These are phyloP conservation scores for Panzeria rudis DNA, from an alignment of 2,888 invertebrate species.

Conservation along the genomic window DNA sequence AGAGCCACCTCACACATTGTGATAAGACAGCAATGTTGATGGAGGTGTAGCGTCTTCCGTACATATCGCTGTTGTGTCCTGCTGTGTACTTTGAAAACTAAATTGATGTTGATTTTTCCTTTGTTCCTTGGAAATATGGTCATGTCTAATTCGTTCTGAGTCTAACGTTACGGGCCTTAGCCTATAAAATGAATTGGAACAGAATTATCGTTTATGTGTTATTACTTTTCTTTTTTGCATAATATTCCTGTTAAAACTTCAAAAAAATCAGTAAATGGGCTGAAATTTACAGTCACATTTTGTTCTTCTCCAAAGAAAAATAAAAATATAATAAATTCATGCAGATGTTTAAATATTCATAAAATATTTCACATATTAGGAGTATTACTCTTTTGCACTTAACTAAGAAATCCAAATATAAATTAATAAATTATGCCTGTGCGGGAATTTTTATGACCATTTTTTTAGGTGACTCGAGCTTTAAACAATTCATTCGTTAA, in stretches of 20 bases:
- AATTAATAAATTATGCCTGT: conserved; percentile 73
- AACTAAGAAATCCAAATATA: neutral
- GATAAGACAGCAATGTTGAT: too few species aligned
- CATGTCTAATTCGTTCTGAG: too few species aligned
- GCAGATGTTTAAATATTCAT: conserved; percentile 70
- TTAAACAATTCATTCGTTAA: conserved; percentile 19
- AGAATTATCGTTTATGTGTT: too few species aligned
- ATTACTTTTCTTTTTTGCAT: neutral
- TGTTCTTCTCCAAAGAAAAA: neutral
- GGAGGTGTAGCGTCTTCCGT: too few species aligned
- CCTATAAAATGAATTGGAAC: too few species aligned
- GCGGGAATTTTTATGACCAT: conserved; percentile 80
- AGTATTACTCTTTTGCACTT: neutral
- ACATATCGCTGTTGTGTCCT: too few species aligned
- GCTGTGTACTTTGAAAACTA: too few species aligned
- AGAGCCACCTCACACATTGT: too few species aligned
- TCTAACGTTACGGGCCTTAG: too few species aligned
- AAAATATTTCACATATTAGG: conserved; percentile 41
- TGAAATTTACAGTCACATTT: conserved; percentile 14
- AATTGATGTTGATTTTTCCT: too few species aligned
- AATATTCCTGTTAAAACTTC: neutral
- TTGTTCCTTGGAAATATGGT: too few species aligned
- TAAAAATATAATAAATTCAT: conserved; percentile 59
- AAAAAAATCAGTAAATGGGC: conserved; percentile 4
- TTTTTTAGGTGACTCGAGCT: conserved; percentile 73